A percentile compares a stretch with the other conserved stretches of the same genome.
phyloP scores from a whole-genome alignment of 92 coral and sea anemone species.

The Parazoanthus swiftii region DNA sequence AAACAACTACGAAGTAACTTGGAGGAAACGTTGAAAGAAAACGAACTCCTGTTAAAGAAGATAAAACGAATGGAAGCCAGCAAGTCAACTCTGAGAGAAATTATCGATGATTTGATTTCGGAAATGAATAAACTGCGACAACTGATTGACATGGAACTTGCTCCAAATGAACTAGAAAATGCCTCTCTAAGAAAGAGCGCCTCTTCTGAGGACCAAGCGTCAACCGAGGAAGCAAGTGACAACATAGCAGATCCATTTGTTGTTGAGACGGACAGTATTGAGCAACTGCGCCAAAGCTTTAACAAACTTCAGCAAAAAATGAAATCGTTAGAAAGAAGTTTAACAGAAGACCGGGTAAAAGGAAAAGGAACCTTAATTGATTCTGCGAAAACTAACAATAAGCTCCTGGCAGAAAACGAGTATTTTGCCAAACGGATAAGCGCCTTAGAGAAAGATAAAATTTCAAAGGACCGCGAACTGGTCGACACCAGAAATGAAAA shows the following conservation, averaged over 20 bases:
- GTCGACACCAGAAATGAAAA: conserved; percentile 39
- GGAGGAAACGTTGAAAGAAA: conserved; percentile 45
- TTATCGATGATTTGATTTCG: conserved; percentile 41
- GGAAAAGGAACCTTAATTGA: conserved; percentile 46
- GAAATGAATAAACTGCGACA: conserved; percentile 56
- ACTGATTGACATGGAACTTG: conserved; percentile 39
- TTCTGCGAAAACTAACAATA: conserved; percentile 44
- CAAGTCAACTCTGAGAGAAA: conserved; percentile 45
- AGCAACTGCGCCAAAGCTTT: conserved; percentile 47
- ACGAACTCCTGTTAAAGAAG: conserved; percentile 43
- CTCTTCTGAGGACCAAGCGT: not conserved
- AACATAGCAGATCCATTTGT: conserved; percentile 36
- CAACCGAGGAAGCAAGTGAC: conserved; percentile 10
- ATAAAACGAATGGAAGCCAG: conserved; percentile 53
- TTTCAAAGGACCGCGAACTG: conserved; percentile 42
- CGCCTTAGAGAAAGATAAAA: conserved; percentile 24
- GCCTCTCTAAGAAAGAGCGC: not conserved
- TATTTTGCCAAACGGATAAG: conserved; percentile 8
- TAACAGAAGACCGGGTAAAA: conserved; percentile 40
- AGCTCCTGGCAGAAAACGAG: conserved; percentile 19
- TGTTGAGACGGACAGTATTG: conserved; percentile 42
- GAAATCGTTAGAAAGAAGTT: conserved; percentile 50
- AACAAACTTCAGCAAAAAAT: conserved; percentile 54
- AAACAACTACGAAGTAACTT: conserved; percentile 45
- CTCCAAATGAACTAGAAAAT: conserved; percentile 3